Evolutionary conservation across 1,140 invertebrate genomes (phyloP).

Genomic region (Penaeus chinensis): DNA sequence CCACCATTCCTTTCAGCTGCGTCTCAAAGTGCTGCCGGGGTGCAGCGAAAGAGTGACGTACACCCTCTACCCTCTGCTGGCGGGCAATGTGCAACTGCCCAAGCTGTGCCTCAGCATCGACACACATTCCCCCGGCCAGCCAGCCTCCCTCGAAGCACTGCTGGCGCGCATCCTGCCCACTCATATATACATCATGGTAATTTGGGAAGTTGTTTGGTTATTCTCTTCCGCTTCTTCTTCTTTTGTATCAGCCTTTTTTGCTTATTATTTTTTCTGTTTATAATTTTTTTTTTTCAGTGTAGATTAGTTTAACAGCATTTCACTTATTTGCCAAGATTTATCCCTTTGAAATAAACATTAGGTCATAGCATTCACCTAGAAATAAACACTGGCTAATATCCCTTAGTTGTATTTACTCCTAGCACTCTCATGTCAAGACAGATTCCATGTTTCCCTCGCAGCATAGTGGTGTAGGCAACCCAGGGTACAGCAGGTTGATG

Average conservation of each 20-base stretch:
- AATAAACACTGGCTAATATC: too few species aligned
- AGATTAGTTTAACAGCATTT: too few species aligned
- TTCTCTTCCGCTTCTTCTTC: not conserved
- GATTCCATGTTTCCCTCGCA: too few species aligned
- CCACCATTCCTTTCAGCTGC: slow-evolving; percentile 69
- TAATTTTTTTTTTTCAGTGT: too few species aligned
- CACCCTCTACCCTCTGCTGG: slow-evolving; percentile 79
- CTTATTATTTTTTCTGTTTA: not conserved
- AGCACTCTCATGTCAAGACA: too few species aligned
- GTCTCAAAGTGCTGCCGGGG: slow-evolving; percentile 76
- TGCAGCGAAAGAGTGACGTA: slow-evolving; percentile 75
- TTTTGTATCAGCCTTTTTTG: too few species aligned
- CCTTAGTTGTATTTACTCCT: too few species aligned
- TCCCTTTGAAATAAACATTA: too few species aligned
- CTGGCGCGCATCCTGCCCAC: slow-evolving; percentile 73
- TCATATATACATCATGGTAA: slow-evolving; percentile 75
- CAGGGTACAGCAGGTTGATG: too few species aligned
- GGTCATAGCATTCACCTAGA: too few species aligned
- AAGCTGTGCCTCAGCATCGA: slow-evolving; percentile 73
- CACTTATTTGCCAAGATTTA: too few species aligned
- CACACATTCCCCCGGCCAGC: slow-evolving; percentile 65
- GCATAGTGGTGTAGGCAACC: too few species aligned
- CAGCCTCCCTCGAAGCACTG: slow-evolving; percentile 69
- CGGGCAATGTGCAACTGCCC: slow-evolving; percentile 78
- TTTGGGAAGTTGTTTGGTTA: slow-evolving; percentile 23